Evolutionary conservation across 2,888 invertebrate species (phyloP).

Genomic region (Gandaritis pyraliata): DNA sequence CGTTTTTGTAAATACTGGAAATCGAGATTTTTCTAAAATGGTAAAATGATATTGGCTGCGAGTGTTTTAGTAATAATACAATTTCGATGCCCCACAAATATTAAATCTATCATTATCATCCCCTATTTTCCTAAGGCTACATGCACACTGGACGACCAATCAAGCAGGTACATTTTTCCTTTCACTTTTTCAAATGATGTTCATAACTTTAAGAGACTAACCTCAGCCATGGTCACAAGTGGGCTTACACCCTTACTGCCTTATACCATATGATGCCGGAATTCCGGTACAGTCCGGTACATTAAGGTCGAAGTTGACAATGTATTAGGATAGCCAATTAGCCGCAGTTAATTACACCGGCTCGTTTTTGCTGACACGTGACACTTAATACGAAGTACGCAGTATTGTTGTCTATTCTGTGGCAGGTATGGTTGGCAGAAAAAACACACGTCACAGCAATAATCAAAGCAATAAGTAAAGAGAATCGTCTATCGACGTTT

Average conservation of each 20-base stretch:
- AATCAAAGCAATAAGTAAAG: no score
- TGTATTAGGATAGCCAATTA: constrained; percentile 57
- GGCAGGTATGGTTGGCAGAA: constrained; percentile 22
- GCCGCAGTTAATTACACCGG: constrained; percentile 56
- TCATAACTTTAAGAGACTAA: no score
- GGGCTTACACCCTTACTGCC: neutral
- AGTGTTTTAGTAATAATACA: no score
- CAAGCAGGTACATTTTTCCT: no score
- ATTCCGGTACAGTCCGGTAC: constrained; percentile 27
- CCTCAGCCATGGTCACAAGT: neutral
- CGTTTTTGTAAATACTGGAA: constrained; percentile 7
- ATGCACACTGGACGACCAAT: no score
- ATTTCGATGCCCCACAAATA: no score
- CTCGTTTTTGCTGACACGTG: constrained; percentile 49
- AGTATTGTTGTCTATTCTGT: neutral
- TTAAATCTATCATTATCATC: no score
- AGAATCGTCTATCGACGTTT: no score
- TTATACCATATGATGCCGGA: constrained; percentile 1
- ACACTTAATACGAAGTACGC: constrained; percentile 42
- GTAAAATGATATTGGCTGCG: no score
- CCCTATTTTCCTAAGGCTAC: no score
- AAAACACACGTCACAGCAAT: neutral
- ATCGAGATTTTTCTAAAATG: neutral
- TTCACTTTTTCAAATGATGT: no score
- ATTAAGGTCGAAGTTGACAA: constrained; percentile 43